Conservation (phyloP, 2,888 invertebrate genomes). For the Aspidapion aeneum region DNA sequence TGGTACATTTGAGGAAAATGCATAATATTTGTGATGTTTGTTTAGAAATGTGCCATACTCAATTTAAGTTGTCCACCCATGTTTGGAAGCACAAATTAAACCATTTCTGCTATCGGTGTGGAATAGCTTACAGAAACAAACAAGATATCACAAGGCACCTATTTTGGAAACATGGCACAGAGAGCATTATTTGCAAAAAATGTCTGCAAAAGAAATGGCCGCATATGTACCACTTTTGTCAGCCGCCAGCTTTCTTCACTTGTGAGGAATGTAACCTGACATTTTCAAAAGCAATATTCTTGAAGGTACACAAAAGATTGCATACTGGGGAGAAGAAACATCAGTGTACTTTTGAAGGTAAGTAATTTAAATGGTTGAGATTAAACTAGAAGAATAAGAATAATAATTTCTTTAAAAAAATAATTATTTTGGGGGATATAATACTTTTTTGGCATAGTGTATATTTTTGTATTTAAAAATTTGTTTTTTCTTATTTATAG, state of each 20-base stretch:
- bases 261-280: constrained; percentile 79
- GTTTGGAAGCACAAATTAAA: constrained; percentile 89
- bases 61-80: constrained; percentile 77
- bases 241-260: constrained; percentile 71
- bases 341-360: constrained; percentile 61
- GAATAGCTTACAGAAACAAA: constrained; percentile 84
- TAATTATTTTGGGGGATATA: too few relatives aligned
- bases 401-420: neutral
- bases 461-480: too few relatives aligned
- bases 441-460: too few relatives aligned
- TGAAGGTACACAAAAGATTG: constrained; percentile 81
- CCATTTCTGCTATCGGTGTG: constrained; percentile 84
- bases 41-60: constrained; percentile 75
- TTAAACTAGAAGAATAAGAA: neutral
- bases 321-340: constrained; percentile 69
- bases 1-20: constrained; percentile 82
- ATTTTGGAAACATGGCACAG: constrained; percentile 91
- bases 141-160: constrained; percentile 85
- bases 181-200: constrained; percentile 79
- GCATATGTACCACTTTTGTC: constrained; percentile 87
- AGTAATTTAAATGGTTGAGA: neutral
- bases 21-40: constrained; percentile 88
- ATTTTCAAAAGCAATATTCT: constrained; percentile 71
- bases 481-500: too few relatives aligned
- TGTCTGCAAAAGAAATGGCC: constrained; percentile 91